These are phyloP conservation scores for Dunckerocampus dactyliophorus DNA, from an alignment of 2,113 vertebrate species.

Conservation along the genomic window DNA sequence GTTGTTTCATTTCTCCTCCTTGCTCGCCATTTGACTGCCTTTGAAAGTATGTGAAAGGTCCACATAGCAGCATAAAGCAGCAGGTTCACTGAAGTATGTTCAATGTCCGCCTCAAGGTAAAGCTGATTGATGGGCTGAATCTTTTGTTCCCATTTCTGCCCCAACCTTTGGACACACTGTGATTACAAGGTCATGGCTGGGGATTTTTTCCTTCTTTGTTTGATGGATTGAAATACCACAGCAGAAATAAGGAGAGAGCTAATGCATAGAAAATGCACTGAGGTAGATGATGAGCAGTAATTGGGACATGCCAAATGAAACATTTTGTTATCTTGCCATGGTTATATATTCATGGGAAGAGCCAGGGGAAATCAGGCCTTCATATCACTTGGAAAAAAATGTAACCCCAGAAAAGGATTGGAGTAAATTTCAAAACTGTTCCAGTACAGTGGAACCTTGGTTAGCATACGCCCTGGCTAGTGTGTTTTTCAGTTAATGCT, in stretches of 20 bases:
- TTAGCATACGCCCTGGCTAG: too few species aligned
- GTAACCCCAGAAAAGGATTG: too few species aligned
- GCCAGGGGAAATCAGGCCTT: too few species aligned
- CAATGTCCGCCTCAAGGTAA: constrained; percentile 30
- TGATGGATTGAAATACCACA: background rate
- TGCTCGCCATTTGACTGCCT: constrained; percentile 6
- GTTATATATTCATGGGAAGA: too few species aligned
- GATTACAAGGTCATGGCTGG: constrained; percentile 5
- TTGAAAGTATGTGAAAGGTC: constrained; percentile 26
- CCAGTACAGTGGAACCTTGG: too few species aligned
- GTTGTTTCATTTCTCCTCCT: background rate
- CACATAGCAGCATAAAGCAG: constrained; percentile 1
- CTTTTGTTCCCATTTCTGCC: constrained; percentile 12
- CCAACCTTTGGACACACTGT: background rate
- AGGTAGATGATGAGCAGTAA: background rate
- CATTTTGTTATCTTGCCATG: too few species aligned
- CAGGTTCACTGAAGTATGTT: constrained; percentile 14
- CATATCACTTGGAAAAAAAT: too few species aligned
- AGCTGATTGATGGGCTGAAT: constrained; percentile 27
- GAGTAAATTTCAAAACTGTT: too few species aligned
- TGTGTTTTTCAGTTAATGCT: too few species aligned
- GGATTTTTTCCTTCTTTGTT: background rate
- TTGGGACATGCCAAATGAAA: background rate
- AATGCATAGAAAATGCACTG: background rate
- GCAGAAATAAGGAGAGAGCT: background rate